These are phyloP conservation scores for Otus sunia DNA, from an alignment of 2,113 vertebrate species.

Conservation along the genomic window DNA sequence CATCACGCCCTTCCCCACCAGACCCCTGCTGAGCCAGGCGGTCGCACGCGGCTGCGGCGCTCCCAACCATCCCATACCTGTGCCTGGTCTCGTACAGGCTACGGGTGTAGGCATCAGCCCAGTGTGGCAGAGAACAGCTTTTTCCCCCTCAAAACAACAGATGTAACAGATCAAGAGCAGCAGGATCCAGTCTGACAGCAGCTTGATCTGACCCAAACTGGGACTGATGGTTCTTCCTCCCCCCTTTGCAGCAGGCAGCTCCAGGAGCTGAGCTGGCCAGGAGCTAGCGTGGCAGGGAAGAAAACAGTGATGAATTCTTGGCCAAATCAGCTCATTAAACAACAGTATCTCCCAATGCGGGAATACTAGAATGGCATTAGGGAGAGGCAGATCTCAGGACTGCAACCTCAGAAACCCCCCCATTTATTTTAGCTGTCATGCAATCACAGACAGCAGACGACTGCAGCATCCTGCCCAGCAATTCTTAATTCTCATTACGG, in stretches of 20 bases:
- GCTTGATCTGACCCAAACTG: background rate
- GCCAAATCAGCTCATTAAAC: background rate
- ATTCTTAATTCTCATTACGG: background rate
- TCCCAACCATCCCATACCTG: background rate
- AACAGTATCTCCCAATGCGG: background rate
- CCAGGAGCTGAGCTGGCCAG: background rate
- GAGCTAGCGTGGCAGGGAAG: background rate
- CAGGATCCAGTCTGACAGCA: background rate
- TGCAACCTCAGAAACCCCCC: background rate
- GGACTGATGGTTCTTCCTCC: background rate
- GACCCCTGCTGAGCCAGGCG: background rate
- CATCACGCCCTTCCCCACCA: background rate
- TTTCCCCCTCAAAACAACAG: background rate
- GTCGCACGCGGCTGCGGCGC: fast-evolving
- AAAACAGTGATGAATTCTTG: background rate
- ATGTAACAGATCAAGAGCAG: no score
- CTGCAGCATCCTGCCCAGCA: background rate
- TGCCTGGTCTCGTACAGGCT: fast-evolving
- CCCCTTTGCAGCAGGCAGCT: background rate
- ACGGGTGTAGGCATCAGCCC: background rate
- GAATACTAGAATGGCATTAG: background rate
- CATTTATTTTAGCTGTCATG: background rate
- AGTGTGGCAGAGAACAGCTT: background rate
- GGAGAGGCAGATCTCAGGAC: background rate
- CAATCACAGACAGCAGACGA: background rate